Evolutionary conservation across 2,797 vertebrate genomes (phyloP), one percentile per base, ranked within the genome.

Genomic region (Crenuchus spilurus): DNA sequence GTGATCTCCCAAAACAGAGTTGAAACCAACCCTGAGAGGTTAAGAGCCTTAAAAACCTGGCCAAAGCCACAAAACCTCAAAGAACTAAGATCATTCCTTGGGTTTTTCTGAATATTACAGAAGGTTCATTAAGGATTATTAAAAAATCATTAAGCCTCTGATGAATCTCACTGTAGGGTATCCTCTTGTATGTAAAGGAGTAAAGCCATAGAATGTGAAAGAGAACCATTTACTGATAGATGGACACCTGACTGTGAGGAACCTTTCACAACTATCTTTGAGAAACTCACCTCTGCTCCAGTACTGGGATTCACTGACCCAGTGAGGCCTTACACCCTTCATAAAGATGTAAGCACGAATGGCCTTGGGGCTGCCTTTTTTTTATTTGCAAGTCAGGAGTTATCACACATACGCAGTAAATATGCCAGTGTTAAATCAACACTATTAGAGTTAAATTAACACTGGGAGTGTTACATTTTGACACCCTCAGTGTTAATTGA

Each of bases 391-490:
- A 16, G 60, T 58, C 0, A 60, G 61, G 68, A 4, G 57, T 72
- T n/a, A 66, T 77, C 10, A 60, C 75, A 16, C 72, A 63, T 26
- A 61, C 68, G n/a, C 0, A 76, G 74, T 20, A 13, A 68, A 22
- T 71, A 58, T 7, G 24, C 30, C 6, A 63, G 67, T 39, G 67
- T n/a, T n/a, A n/a, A n/a, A n/a, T n/a, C n/a, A n/a, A n/a, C n/a
- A n/a, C n/a, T n/a, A n/a, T n/a, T n/a, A n/a, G n/a, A n/a, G n/a
- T n/a, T n/a, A n/a, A n/a, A n/a, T n/a, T n/a, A n/a, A n/a, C n/a
- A n/a, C n/a, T n/a, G n/a, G n/a, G n/a, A n/a, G n/a, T n/a, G n/a
- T n/a, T n/a, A n/a, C n/a, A n/a, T n/a, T n/a, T n/a, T n/a, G n/a
- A n/a, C n/a, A n/a, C n/a, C n/a, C n/a, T n/a, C n/a, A n/a, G n/a